A percentile compares a stretch with the other conserved stretches of the same genome.
Conservation (phyloP, 1,140 invertebrate genomes). For the Drosophila elegans region DNA sequence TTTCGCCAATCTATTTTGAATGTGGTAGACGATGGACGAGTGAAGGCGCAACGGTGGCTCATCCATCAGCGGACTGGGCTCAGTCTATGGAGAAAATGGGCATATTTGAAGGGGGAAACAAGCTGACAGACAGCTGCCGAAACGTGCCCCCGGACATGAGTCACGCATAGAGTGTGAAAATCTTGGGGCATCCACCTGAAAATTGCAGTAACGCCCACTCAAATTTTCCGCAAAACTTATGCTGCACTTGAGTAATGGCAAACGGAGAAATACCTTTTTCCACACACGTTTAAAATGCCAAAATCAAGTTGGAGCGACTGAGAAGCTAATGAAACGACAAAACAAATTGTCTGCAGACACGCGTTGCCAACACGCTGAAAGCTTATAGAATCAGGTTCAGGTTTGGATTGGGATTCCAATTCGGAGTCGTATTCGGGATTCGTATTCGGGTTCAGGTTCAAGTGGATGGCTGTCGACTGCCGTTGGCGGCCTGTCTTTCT, state of each 20-base stretch:
- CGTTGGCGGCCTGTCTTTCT: slow-evolving; percentile 58
- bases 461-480: slow-evolving; percentile 48
- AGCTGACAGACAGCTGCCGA: slow-evolving; percentile 61
- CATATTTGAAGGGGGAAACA: slow-evolving; percentile 4
- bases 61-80: slow-evolving; percentile 61
- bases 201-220: slow-evolving; percentile 39
- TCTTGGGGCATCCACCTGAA: slow-evolving; percentile 27
- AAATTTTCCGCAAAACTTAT: slow-evolving; percentile 29
- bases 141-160: slow-evolving; percentile 69
- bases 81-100: slow-evolving; percentile 34
- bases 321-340: slow-evolving; percentile 64
- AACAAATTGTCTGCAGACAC: slow-evolving; percentile 75
- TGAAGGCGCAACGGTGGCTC: slow-evolving; percentile 36
- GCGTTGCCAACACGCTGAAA: slow-evolving; percentile 58
- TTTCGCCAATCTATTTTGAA: slow-evolving; percentile 72
- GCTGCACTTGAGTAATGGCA: slow-evolving; percentile 36
- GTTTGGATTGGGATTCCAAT: background rate
- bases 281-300: slow-evolving; percentile 34
- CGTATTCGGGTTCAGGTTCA: slow-evolving; percentile 26
- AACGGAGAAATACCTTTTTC: slow-evolving; percentile 44
- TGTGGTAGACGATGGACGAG: slow-evolving; percentile 17
- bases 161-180: slow-evolving; percentile 66
- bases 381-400: slow-evolving; percentile 57
- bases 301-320: slow-evolving; percentile 26
- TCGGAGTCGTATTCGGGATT: background rate